phyloP scores from a whole-genome alignment of 37 sponge, comb jelly and placozoan genomes.

The Halichondria panicea region DNA sequence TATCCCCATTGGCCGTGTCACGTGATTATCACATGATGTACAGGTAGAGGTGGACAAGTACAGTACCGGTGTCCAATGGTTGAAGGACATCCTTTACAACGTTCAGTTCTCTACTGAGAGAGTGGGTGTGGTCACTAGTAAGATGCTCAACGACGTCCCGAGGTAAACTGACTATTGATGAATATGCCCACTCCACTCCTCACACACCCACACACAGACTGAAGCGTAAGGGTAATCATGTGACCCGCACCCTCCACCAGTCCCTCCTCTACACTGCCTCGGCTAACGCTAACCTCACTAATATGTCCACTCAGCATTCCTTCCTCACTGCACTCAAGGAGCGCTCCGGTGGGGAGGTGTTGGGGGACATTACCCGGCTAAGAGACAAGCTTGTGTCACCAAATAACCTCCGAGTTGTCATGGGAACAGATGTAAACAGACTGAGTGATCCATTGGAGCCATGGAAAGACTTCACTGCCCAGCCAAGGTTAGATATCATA shows the following conservation, averaged over 20 bases:
- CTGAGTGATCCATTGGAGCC: conserved; percentile 18
- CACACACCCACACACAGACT: conserved; percentile 6
- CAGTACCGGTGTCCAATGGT: conserved; percentile 60
- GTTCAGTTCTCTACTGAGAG: conserved; percentile 71
- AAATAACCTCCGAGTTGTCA: conserved; percentile 47
- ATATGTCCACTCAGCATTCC: conserved; percentile 57
- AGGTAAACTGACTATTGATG: conserved; percentile 17
- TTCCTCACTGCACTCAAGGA: conserved; percentile 45
- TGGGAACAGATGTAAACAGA: conserved; percentile 28
- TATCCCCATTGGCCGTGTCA: not conserved
- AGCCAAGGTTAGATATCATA: conserved; percentile 3
- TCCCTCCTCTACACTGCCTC: conserved; percentile 5
- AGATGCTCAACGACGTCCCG: conserved; percentile 74
- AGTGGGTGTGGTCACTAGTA: conserved; percentile 58
- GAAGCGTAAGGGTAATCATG: conserved; percentile 37
- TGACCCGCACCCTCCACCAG: conserved; percentile 13
- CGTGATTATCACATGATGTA: not conserved
- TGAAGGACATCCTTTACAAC: conserved; percentile 63
- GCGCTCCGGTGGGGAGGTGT: conserved; percentile 32
- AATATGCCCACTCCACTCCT: not conserved
- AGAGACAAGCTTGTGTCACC: conserved; percentile 39
- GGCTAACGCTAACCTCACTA: conserved; percentile 44
- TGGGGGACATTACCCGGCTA: conserved; percentile 34
- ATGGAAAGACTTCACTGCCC: conserved; percentile 20
- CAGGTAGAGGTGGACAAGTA: conserved; percentile 80